phyloP scores from a whole-genome alignment of 2,888 invertebrate genomes.

The Lycophotia porphyrea region DNA sequence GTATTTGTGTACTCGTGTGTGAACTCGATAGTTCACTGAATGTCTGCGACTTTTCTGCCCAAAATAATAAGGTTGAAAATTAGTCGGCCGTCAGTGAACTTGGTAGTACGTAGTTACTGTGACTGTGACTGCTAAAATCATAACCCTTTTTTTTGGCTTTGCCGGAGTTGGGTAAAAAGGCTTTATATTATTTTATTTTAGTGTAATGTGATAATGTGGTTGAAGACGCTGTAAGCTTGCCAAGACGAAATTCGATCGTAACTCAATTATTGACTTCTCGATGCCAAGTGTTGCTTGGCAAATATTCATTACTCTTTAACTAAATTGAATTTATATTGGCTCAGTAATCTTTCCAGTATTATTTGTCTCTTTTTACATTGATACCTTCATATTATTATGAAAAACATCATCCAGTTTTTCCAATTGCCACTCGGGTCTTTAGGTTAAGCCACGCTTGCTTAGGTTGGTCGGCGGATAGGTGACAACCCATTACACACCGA shows the following conservation, averaged over 20 bases:
- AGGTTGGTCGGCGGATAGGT: too few species aligned
- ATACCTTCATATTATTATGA: background rate
- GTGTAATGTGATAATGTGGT: background rate
- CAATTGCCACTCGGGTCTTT: too few species aligned
- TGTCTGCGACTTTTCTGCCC: too few species aligned
- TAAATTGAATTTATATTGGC: constrained; percentile 3
- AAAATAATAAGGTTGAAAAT: too few species aligned
- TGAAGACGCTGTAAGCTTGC: background rate
- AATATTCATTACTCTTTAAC: background rate
- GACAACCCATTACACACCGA: background rate
- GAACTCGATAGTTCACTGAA: too few species aligned
- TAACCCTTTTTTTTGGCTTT: too few species aligned
- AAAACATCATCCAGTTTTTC: background rate
- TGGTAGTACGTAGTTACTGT: too few species aligned
- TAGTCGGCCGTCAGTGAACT: too few species aligned
- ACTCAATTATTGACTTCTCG: constrained; percentile 2
- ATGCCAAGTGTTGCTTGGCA: constrained; percentile 26
- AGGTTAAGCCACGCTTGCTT: background rate
- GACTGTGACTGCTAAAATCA: too few species aligned
- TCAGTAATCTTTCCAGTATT: background rate
- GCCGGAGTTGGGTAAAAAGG: background rate
- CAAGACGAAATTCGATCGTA: constrained; percentile 9
- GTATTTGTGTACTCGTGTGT: too few species aligned
- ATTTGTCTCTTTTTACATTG: background rate
- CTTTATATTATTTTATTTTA: background rate